These are phyloP conservation scores for Dryococelus australis DNA, from an alignment of 2,888 invertebrate species.

Conservation along the genomic window DNA sequence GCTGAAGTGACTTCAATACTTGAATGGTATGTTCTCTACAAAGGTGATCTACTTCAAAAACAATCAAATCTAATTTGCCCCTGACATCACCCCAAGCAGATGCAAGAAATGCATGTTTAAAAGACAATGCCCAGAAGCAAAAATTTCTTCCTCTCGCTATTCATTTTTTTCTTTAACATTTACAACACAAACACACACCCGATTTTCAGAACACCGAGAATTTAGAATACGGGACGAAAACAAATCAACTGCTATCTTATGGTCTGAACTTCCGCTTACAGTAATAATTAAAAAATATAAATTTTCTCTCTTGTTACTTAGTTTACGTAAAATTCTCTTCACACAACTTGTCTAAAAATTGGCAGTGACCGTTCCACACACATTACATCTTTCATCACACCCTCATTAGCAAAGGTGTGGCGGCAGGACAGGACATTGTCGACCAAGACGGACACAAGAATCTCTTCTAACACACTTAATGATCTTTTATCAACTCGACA, in stretches of 20 bases:
- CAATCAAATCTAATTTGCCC: not conserved
- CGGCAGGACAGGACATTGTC: not conserved
- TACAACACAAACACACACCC: conserved; percentile 6
- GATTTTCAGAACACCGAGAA: not conserved
- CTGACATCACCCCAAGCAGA: not conserved
- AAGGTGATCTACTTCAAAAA: not conserved
- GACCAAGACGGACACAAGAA: not conserved
- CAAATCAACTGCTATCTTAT: not conserved
- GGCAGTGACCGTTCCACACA: conserved; percentile 10
- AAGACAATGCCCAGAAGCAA: too few species aligned
- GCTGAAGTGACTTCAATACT: not conserved
- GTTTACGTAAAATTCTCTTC: conserved; percentile 16
- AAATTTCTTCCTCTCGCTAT: too few species aligned
- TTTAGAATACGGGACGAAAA: not conserved
- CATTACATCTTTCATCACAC: not conserved
- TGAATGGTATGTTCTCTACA: not conserved
- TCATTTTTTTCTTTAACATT: not conserved
- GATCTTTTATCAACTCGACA: too few species aligned
- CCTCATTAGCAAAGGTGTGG: not conserved
- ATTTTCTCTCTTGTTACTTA: conserved; percentile 16
- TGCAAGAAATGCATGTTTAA: too few species aligned
- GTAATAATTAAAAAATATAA: conserved; percentile 16
- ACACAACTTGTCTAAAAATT: conserved; percentile 16
- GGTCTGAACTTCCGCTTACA: conserved; percentile 9
- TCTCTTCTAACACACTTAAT: too few species aligned